Evolutionary conservation across 2,888 invertebrate species (phyloP).

Genomic region (Aporophyla lueneburgensis): DNA sequence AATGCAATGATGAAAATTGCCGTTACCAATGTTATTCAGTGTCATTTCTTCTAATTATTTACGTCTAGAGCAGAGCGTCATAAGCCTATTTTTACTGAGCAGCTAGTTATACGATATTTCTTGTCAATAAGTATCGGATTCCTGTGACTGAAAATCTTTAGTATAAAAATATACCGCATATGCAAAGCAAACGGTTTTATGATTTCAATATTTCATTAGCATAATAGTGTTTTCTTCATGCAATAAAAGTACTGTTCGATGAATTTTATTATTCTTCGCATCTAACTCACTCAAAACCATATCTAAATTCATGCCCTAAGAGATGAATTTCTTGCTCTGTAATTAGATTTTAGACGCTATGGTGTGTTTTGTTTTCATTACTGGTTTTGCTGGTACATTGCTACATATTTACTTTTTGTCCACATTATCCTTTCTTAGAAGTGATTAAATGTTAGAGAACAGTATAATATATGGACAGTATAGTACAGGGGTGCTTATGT

Average conservation of each 20-base stretch:
- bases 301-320: constrained; percentile 12
- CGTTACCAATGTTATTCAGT: no score
- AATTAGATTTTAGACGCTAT: constrained; percentile 53
- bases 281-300: no score
- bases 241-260: background rate
- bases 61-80: no score
- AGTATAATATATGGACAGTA: no score
- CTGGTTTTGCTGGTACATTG: constrained; percentile 30
- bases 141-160: background rate
- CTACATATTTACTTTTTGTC: constrained; percentile 21
- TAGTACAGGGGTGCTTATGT: background rate
- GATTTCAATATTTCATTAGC: background rate
- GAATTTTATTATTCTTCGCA: no score
- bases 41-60: no score
- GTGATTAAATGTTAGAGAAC: background rate
- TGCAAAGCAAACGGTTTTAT: background rate
- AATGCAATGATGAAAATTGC: no score
- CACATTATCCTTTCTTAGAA: background rate
- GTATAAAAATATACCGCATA: background rate
- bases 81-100: no score
- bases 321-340: constrained; percentile 9
- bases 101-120: no score
- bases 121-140: background rate
- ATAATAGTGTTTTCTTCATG: background rate
- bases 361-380: constrained; percentile 47